Conservation (phyloP, 2,888 invertebrate species). For the Mamestra brassicae region DNA sequence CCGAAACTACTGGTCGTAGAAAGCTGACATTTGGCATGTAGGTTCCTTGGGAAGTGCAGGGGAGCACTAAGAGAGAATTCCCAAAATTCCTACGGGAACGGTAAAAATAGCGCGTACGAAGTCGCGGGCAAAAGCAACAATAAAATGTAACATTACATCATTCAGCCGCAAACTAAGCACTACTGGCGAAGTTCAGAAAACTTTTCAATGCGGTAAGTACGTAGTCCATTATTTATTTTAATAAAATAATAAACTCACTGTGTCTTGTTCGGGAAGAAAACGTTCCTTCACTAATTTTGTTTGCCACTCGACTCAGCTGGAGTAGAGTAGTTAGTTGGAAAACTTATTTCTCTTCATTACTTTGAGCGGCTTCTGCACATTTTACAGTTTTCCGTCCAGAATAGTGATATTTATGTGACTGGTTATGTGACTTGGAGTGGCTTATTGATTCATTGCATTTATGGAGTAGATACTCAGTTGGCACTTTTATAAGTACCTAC, state of each 20-base stretch:
- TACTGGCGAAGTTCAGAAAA: not conserved
- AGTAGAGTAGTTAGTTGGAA: conserved; percentile 19
- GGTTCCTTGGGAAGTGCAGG: no score
- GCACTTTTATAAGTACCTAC: not conserved
- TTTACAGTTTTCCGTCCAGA: conserved; percentile 20
- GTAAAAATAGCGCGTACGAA: no score
- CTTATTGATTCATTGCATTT: conserved; percentile 12
- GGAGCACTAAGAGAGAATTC: no score
- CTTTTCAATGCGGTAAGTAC: not conserved
- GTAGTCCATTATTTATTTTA: not conserved
- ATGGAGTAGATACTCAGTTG: not conserved
- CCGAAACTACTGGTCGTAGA: no score
- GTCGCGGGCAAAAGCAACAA: not conserved
- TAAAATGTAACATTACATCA: not conserved
- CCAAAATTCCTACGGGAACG: no score
- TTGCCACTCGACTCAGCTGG: conserved; percentile 16
- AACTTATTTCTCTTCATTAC: conserved; percentile 53
- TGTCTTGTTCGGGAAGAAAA: conserved; percentile 15
- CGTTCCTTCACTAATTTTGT: conserved; percentile 29
- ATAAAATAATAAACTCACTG: conserved; percentile 4
- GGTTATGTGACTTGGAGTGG: conserved; percentile 1
- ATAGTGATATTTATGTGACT: conserved; percentile 35
- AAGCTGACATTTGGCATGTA: no score
- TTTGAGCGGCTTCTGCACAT: conserved; percentile 44
- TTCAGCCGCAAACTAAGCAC: not conserved